Evolutionary conservation across 2,888 invertebrate species (phyloP).

Genomic region (Hymenopus coronatus): DNA sequence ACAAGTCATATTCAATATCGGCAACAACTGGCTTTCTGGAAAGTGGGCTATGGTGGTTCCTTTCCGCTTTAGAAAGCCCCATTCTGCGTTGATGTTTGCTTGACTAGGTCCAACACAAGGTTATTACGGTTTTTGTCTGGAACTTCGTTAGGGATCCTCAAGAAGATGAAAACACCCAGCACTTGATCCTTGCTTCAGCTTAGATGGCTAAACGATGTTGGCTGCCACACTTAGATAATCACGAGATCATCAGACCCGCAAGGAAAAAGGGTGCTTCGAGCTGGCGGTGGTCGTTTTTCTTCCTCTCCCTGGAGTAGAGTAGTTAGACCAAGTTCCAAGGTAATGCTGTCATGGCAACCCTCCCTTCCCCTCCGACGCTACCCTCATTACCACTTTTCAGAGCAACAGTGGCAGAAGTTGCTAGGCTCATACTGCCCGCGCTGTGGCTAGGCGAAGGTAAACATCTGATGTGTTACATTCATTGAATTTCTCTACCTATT

Average conservation of each 20-base stretch:
- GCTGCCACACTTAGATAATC: background rate
- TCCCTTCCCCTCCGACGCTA: background rate
- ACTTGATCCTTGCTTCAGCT: background rate
- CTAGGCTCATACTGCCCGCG: no score
- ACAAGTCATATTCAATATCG: no score
- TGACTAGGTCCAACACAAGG: background rate
- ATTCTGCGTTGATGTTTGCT: no score
- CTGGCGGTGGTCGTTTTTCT: background rate
- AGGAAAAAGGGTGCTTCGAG: background rate
- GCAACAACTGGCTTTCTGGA: background rate
- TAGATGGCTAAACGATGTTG: background rate
- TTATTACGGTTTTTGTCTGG: background rate
- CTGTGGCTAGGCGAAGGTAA: no score
- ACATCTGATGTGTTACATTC: no score
- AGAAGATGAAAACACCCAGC: background rate
- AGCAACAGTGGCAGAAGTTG: no score
- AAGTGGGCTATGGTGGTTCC: background rate
- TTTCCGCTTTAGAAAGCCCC: background rate
- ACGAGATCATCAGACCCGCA: background rate
- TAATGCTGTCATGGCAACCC: background rate
- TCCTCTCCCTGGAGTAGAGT: background rate
- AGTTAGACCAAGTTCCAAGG: background rate
- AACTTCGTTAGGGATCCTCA: background rate
- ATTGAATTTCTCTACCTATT: no score
- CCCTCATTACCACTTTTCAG: no score